Evolutionary conservation across 2,888 invertebrate species (phyloP).

Genomic region (Microctonus aethiopoides): DNA sequence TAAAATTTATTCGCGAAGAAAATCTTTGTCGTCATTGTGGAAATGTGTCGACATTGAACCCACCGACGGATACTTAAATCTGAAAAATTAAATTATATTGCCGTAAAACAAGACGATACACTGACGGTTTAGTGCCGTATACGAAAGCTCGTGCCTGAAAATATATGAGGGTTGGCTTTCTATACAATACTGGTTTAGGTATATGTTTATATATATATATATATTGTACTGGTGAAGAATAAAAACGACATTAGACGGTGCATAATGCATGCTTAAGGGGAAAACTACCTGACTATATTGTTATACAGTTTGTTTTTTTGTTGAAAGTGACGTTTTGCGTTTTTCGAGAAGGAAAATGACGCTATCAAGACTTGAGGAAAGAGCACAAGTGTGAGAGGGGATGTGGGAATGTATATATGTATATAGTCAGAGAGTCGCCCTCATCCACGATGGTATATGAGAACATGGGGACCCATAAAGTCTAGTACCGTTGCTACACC

Average conservation of each 20-base stretch:
- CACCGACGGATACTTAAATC: constrained; percentile 57
- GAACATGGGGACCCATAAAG: constrained; percentile 62
- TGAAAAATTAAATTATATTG: constrained; percentile 67
- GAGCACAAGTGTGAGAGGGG: not conserved
- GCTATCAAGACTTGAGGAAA: not conserved
- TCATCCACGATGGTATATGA: constrained; percentile 50
- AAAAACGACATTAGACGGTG: constrained; percentile 66
- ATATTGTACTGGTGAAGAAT: constrained; percentile 50
- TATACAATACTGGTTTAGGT: not conserved
- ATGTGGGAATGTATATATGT: not conserved
- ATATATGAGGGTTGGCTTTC: constrained; percentile 44
- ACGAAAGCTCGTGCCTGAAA: constrained; percentile 30
- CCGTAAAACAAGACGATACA: constrained; percentile 57
- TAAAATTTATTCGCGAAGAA: not conserved
- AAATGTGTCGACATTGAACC: constrained; percentile 20
- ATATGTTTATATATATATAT: too few relatives aligned
- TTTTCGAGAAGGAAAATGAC: not conserved
- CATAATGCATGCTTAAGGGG: constrained; percentile 60
- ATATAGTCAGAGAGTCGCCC: constrained; percentile 20
- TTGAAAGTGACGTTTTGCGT: constrained; percentile 35
- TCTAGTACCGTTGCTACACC: constrained; percentile 40
- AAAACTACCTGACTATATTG: not conserved
- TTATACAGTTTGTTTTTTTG: constrained; percentile 7
- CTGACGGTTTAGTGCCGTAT: constrained; percentile 53
- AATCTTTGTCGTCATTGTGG: constrained; percentile 16